Conservation (phyloP, 2,888 invertebrate species). For the Calameuta idolon region DNA sequence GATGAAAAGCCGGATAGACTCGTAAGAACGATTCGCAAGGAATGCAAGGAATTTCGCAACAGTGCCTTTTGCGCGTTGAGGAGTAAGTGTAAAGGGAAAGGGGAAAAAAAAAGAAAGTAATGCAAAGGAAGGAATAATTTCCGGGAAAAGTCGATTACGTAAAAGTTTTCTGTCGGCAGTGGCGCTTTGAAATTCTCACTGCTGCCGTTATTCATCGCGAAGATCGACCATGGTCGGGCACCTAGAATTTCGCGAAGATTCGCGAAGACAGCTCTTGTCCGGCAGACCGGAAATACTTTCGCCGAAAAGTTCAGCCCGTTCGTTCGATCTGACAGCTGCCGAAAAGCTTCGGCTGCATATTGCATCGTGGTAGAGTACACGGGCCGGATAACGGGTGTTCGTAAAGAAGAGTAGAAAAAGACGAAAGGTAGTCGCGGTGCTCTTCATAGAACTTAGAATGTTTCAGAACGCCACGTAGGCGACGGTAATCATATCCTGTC, state of each 20-base stretch:
- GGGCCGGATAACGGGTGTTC: not conserved
- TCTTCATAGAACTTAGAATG: slow-evolving; percentile 49
- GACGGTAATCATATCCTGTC: not conserved
- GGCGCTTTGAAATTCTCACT: not conserved
- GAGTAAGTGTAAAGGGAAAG: not conserved
- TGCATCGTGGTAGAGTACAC: not conserved
- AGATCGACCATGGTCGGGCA: not conserved
- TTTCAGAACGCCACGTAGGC: slow-evolving; percentile 48
- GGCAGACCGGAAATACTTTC: not conserved
- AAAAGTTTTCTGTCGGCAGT: not conserved
- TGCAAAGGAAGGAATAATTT: not conserved
- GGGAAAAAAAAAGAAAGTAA: too few relatives aligned
- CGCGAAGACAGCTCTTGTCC: not conserved
- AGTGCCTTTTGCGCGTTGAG: not conserved
- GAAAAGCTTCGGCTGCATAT: not conserved
- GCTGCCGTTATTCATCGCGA: not conserved
- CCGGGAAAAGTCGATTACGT: not conserved
- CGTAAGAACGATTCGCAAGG: not conserved
- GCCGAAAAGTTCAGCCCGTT: not conserved
- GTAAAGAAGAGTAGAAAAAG: not conserved
- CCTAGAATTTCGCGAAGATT: not conserved
- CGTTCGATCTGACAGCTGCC: not conserved
- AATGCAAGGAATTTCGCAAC: not conserved
- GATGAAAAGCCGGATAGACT: not conserved
- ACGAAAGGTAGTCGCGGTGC: not conserved